Conservation (phyloP, 2,797 vertebrate species). For the Cyclopterus lumpus region DNA sequence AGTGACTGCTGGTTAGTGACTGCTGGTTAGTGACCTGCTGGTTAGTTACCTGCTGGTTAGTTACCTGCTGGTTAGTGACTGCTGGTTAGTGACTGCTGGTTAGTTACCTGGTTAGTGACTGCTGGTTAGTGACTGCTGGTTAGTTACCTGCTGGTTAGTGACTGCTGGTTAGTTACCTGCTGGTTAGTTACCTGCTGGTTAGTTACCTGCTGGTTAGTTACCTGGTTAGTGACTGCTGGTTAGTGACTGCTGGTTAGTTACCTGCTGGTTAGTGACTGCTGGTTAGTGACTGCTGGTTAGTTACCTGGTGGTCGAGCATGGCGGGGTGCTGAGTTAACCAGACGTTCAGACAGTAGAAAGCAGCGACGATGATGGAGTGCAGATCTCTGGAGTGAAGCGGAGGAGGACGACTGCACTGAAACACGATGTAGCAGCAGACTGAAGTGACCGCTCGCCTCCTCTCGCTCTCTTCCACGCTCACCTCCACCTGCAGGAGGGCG, state of each 20-base stretch:
- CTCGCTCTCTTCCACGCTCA: slow-evolving; percentile 86
- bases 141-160: background rate
- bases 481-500: slow-evolving; percentile 83
- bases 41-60: no score
- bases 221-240: no score
- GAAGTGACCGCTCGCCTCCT: slow-evolving; percentile 87
- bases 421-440: slow-evolving; percentile 91
- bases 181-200: background rate
- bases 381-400: slow-evolving; percentile 93
- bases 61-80: no score
- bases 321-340: slow-evolving; percentile 92
- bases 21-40: no score
- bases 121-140: no score
- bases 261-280: no score
- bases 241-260: background rate
- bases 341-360: slow-evolving; percentile 93
- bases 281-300: background rate
- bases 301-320: slow-evolving; percentile 84
- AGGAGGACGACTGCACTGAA: slow-evolving; percentile 93
- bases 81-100: background rate
- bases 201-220: no score
- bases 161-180: background rate
- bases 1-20: no score
- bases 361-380: slow-evolving; percentile 95
- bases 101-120: background rate